Base-by-base conservation (phyloP, 1,140 invertebrate species). In the Bombus picipes region DNA sequence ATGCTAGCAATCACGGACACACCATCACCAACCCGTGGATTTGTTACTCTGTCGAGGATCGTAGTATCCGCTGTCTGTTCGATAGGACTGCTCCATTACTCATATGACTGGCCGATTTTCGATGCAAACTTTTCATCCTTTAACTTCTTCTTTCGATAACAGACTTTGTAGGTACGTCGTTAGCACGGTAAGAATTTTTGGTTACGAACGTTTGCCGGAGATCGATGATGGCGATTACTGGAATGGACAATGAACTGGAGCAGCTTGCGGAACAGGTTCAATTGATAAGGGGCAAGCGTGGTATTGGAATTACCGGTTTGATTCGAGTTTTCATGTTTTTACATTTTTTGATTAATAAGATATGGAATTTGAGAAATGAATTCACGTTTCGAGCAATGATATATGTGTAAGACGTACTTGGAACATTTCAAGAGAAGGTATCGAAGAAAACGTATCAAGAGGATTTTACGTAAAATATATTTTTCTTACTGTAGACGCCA, bases 401-500 rank as follows among this genome's bases (percentile, higher is more conserved):
- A 53, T 22, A 53, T 22, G 47, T 53, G 2, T 22, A 53, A 22
- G 18, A 53, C 0, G 47, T 22, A 22, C 47, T 22, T 22, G 47
- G 18, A 0, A 53, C 22, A 22, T 8, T 53, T 22, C 18, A 6
- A 53, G 47, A 22, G 18, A 53, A 53, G 18, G 18, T 53, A 53
- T 53, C 47, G 47, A 53, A 22, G 47, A 22, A 22, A 53, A 53
- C 18, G 18, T 53, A 22, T 1, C 5, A 22, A 53, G 0, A 53
- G 5, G 0, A 22, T 53, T 53, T 53, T 53, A 53, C 47, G 47
- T 22, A 8, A 53, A 53, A 53, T 8, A 53, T 53, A 53, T 22
- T 2, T 18, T 53, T 18, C 0, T 6, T 8, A 22, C 6, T 1
- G 1, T 22, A 8, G 18, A 53, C 2, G 1, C 0, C 5, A 0